Conservation (phyloP, 2,888 invertebrate genomes). For the Trichogramma dendrolimi region DNA sequence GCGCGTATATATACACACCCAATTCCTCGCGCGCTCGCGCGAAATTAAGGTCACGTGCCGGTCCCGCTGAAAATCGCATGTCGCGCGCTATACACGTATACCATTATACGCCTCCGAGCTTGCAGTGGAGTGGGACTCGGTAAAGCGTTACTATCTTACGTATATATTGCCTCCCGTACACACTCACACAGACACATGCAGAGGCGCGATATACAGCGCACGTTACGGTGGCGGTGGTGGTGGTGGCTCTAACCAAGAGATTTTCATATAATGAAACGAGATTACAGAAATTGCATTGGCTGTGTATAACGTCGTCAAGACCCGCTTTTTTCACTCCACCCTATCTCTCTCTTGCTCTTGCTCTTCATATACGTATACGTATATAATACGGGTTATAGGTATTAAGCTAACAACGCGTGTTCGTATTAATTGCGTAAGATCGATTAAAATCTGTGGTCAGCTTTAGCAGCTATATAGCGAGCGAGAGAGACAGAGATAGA, state of each 20-base stretch:
- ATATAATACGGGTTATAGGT: too few species aligned
- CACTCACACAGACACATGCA: too few species aligned
- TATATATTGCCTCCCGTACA: neutral
- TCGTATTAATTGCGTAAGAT: too few species aligned
- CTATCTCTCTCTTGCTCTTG: neutral
- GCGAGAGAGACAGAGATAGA: too few species aligned
- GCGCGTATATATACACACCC: conserved; percentile 3
- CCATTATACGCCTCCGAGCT: neutral
- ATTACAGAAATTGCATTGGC: conserved; percentile 23
- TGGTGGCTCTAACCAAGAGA: conserved; percentile 9
- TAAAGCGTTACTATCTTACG: conserved; percentile 15
- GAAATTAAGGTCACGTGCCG: conserved; percentile 24
- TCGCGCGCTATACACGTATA: neutral
- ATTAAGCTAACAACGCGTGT: too few species aligned
- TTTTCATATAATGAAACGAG: conserved; percentile 26
- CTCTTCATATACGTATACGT: too few species aligned
- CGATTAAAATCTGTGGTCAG: too few species aligned
- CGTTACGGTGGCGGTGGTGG: too few species aligned
- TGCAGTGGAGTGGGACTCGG: conserved; percentile 4
- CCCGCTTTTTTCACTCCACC: neutral
- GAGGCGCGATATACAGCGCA: too few species aligned
- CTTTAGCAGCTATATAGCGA: too few species aligned
- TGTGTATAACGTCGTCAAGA: conserved; percentile 11
- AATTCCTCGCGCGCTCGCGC: conserved; percentile 6
- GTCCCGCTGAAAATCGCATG: conserved; percentile 13